phyloP scores from a whole-genome alignment of 2,113 vertebrate genomes.

The Tragelaphus buxtoni region DNA sequence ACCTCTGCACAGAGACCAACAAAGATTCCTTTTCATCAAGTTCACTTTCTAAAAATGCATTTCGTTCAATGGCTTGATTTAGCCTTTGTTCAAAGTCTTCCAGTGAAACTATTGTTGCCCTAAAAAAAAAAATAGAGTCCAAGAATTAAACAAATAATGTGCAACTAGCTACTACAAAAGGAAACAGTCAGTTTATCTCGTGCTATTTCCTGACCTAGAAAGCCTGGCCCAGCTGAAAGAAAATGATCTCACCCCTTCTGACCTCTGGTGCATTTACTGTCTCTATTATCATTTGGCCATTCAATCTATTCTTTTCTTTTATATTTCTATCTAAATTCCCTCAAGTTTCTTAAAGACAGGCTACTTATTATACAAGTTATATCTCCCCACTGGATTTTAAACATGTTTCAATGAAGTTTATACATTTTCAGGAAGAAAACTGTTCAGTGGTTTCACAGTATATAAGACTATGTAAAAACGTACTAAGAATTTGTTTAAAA shows the following conservation, averaged over 20 bases:
- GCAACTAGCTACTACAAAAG: conserved; percentile 36
- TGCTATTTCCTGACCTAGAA: not conserved
- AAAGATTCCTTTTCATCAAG: conserved; percentile 98
- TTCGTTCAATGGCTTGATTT: conserved; percentile 98
- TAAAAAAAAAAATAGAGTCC: conserved; percentile 71
- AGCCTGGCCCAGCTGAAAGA: not conserved
- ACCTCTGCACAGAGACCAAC: conserved; percentile 94
- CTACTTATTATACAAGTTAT: not conserved
- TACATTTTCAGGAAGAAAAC: not conserved
- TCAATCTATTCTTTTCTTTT: not conserved
- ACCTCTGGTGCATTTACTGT: not conserved
- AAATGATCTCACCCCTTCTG: not conserved
- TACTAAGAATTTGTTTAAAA: not conserved
- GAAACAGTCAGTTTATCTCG: conserved; percentile 14
- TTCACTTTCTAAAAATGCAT: conserved; percentile 98
- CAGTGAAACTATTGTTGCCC: conserved; percentile 97
- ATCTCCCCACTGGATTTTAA: not conserved
- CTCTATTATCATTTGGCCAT: not conserved
- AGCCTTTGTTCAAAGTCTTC: conserved; percentile 98
- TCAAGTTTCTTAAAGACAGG: not conserved
- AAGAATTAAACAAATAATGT: conserved; percentile 42
- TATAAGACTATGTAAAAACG: not conserved
- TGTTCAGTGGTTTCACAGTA: not conserved
- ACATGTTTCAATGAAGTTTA: not conserved
- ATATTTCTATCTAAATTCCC: not conserved